Percentiles rank a stretch among this genome's conserved stretches.
These are phyloP conservation scores for Nymphalis c-album DNA, from an alignment of 2,888 invertebrate genomes.

Conservation along the genomic window DNA sequence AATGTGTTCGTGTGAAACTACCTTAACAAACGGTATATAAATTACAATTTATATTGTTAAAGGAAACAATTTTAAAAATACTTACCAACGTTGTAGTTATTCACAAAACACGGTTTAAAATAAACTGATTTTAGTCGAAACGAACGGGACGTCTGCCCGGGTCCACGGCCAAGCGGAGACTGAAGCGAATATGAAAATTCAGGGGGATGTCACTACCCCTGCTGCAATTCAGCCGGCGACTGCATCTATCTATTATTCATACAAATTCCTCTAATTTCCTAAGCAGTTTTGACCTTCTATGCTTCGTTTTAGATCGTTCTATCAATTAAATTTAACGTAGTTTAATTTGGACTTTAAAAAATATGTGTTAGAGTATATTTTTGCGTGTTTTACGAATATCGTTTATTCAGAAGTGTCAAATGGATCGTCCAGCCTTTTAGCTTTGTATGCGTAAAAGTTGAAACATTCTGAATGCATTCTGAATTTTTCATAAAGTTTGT, in stretches of 20 bases:
- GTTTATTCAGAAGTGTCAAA: conserved; percentile 20
- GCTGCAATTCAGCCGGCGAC: conserved; percentile 46
- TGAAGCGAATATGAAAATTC: conserved; percentile 50
- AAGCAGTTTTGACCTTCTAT: conserved; percentile 59
- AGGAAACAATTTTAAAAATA: not conserved
- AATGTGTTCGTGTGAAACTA: not conserved
- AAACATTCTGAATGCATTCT: not conserved
- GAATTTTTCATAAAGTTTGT: not conserved
- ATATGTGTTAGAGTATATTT: conserved; percentile 4
- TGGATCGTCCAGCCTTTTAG: conserved; percentile 15
- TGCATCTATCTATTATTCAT: conserved; percentile 49
- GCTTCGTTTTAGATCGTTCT: conserved; percentile 50
- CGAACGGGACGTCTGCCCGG: conserved; percentile 36
- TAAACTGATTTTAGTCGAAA: conserved; percentile 2
- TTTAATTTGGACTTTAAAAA: conserved; percentile 11
- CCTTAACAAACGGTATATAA: not conserved
- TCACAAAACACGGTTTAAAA: conserved; percentile 13
- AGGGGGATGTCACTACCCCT: conserved; percentile 46
- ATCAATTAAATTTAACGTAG: conserved; percentile 43
- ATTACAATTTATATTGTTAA: not conserved
- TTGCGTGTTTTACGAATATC: conserved; percentile 4
- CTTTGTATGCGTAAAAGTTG: conserved; percentile 21
- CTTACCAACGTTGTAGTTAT: conserved; percentile 15
- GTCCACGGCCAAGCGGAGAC: conserved; percentile 52
- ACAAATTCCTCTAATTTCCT: conserved; percentile 53